These are phyloP conservation scores for Pristiophorus japonicus DNA, from an alignment of 2,113 vertebrate genomes.

Conservation along the genomic window DNA sequence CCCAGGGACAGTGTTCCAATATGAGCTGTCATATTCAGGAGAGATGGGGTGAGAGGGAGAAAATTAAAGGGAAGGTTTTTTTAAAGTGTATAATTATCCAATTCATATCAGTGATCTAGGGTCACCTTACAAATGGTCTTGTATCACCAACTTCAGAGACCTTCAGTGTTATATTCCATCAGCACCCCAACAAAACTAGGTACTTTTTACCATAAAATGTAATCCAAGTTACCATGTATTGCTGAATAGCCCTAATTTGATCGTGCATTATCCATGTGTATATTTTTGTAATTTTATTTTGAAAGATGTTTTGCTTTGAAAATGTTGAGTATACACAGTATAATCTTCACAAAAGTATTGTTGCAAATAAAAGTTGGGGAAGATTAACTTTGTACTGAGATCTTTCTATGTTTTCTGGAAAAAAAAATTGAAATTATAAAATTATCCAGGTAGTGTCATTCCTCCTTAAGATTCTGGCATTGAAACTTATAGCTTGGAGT, in stretches of 20 bases:
- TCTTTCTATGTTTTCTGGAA: not conserved
- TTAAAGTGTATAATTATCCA: not conserved
- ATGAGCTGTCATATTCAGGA: not conserved
- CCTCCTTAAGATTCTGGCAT: not conserved
- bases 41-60: not conserved
- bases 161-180: not conserved
- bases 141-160: not conserved
- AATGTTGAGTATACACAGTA: not conserved
- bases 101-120: not conserved
- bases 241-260: not conserved
- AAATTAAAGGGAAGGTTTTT: not conserved
- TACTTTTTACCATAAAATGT: not conserved
- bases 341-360: not conserved
- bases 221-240: not conserved
- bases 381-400: not conserved
- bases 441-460: not conserved
- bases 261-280: not conserved
- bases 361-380: slow-evolving; percentile 13
- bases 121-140: too few relatives aligned
- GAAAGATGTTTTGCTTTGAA: not conserved
- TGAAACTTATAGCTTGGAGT: not conserved
- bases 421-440: not conserved
- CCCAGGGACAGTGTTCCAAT: not conserved
- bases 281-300: not conserved
- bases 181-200: not conserved